Conservation (phyloP, 2,113 vertebrate species). For the Eolophus roseicapilla region DNA sequence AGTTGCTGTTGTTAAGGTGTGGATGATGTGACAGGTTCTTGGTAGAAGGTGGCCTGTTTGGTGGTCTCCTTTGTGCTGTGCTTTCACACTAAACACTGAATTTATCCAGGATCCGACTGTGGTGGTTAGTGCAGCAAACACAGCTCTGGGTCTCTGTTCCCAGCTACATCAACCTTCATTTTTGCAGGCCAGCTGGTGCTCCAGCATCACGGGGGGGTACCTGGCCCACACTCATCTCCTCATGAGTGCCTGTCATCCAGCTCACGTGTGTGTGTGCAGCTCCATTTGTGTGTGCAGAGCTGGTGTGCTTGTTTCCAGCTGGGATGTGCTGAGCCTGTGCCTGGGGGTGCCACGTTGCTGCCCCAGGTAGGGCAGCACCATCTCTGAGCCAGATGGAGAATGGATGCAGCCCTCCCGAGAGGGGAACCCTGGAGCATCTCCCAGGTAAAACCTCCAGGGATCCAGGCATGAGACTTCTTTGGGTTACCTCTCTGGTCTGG, state of each 20-base stretch:
- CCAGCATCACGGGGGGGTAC: background rate
- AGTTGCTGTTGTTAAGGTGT: background rate
- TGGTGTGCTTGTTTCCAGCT: background rate
- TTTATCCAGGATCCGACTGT: background rate
- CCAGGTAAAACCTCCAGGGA: background rate
- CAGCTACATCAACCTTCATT: background rate
- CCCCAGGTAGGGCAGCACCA: background rate
- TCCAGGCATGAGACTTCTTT: background rate
- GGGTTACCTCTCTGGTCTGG: background rate
- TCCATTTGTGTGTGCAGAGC: background rate
- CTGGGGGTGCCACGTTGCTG: background rate
- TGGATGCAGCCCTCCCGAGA: fast-evolving
- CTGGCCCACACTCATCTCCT: background rate
- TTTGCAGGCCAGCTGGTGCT: background rate
- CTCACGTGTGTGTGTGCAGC: background rate
- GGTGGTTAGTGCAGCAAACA: background rate
- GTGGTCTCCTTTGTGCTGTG: background rate
- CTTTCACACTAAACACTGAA: background rate
- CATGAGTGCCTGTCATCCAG: background rate
- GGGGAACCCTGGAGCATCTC: background rate
- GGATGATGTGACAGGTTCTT: background rate
- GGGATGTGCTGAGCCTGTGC: background rate
- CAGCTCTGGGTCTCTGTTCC: background rate
- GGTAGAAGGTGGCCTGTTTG: background rate
- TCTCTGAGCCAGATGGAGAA: background rate